Evolutionary conservation across 1,140 invertebrate species (phyloP).

Genomic region (Sogatella furcifera): DNA sequence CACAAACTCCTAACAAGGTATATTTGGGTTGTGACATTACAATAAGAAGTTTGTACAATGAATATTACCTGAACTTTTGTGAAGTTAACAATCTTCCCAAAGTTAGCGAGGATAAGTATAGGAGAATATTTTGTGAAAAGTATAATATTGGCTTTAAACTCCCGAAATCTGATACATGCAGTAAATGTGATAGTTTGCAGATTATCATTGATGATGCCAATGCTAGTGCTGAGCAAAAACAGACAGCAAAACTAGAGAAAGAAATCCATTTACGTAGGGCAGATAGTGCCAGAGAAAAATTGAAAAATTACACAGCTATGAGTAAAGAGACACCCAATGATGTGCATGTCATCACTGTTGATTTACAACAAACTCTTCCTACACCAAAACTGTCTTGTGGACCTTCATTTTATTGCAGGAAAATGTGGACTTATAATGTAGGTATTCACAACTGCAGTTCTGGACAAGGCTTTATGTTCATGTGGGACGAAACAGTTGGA

Average conservation of each 20-base stretch:
- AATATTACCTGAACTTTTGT: no score
- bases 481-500: slow-evolving; percentile 20
- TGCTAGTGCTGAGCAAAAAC: not conserved
- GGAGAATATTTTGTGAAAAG: not conserved
- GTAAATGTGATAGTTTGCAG: slow-evolving; percentile 6
- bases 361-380: slow-evolving; percentile 13
- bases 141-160: slow-evolving; percentile 15
- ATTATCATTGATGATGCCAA: not conserved
- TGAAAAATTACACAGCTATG: not conserved
- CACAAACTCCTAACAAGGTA: no score
- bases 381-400: slow-evolving; percentile 13
- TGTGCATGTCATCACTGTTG: not conserved
- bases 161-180: slow-evolving; percentile 12
- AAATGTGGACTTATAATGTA: slow-evolving; percentile 21
- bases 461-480: slow-evolving; percentile 16
- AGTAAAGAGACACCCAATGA: not conserved
- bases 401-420: slow-evolving; percentile 13
- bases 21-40: no score
- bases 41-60: no score
- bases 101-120: no score
- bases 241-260: not conserved
- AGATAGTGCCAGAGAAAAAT: not conserved
- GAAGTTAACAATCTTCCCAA: no score
- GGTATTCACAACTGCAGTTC: slow-evolving; percentile 18
- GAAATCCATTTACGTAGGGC: slow-evolving; percentile 7